Evolutionary conservation across 2,888 invertebrate genomes (phyloP), one percentile per base, ranked within the genome.

Genomic region (Cloeon dipterum): DNA sequence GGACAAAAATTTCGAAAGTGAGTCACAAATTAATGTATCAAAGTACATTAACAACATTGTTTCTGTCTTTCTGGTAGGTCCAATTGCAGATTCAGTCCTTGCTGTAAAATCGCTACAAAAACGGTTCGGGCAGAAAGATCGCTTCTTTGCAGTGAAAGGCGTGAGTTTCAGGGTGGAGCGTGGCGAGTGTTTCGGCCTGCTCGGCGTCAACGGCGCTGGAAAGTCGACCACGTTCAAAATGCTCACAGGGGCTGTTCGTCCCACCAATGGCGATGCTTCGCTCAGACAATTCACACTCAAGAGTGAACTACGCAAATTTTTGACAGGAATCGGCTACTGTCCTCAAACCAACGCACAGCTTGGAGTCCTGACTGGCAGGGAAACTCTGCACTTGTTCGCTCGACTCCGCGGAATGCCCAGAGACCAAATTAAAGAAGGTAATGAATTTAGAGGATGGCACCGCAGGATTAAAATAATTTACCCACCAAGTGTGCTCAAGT

Each of bases 291-390:
- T 8, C 10, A 25, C 25, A 8, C n/a, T 23, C 25, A 8, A 23
- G n/a, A n/a, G 8, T 8, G n/a, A 23, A 8, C 25, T 25, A 8
- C 8, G 25, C 14, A 55, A 78, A 71, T 83, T 77, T 50, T 61
- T 77, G 36, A 62, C 66, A 37, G 61, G 67, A 41, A 67, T 88
- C 50, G 85, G 88, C 19, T 91, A 91, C 57, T 91, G 91, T 53
- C 89, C 91, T 0, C 91, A 91, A 61, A 74, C 74, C 53, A 74
- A 78, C 57, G 82, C 82, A 0, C 56, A 88, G 32, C 76, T 86
- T 47, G 68, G 65, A 39, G 73, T 74, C 47, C 64, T 85, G 51
- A 79, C 82, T 7, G 76, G 81, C 0, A 57, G 65, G 40, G 73
- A 86, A 51, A 75, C 77, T 49, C 57, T 91, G 34, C 56, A 53